Percentiles rank a stretch among this genome's conserved stretches.
Conservation (phyloP, 1,140 invertebrate genomes). For the Lepidurus apus region DNA sequence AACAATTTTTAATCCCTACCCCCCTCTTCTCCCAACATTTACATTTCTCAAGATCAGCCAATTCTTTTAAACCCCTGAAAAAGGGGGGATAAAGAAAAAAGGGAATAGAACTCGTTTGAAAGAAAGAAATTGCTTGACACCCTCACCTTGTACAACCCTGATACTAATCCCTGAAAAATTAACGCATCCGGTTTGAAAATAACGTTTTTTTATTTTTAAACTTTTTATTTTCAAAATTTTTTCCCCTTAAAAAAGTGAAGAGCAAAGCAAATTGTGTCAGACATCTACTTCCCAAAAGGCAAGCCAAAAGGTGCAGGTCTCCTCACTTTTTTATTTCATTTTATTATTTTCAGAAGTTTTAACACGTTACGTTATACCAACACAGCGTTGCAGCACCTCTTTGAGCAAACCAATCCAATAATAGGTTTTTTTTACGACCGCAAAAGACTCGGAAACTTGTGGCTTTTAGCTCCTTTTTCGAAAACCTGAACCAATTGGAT, state of each 20-base stretch:
- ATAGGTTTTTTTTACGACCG: neutral
- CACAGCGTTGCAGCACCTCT: neutral
- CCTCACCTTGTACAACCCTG: neutral
- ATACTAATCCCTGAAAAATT: slow-evolving; percentile 7
- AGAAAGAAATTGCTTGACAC: neutral
- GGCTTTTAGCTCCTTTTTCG: neutral
- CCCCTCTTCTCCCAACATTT: neutral
- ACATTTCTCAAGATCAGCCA: neutral
- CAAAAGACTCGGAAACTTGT: neutral
- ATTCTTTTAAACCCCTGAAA: neutral
- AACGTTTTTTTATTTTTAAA: neutral
- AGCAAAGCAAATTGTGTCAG: neutral
- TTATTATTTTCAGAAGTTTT: neutral
- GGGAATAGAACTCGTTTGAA: neutral
- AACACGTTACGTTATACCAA: neutral
- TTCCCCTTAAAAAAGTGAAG: neutral
- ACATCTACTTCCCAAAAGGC: neutral
- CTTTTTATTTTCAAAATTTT: neutral
- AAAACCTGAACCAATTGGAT: neutral
- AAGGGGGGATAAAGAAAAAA: neutral
- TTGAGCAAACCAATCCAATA: neutral
- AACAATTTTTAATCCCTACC: neutral
- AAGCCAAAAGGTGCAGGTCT: neutral
- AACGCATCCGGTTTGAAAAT: slow-evolving; percentile 11
- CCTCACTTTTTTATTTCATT: neutral